Evolutionary conservation across 2,888 invertebrate species (phyloP).

Genomic region (Mellilla xanthometata): DNA sequence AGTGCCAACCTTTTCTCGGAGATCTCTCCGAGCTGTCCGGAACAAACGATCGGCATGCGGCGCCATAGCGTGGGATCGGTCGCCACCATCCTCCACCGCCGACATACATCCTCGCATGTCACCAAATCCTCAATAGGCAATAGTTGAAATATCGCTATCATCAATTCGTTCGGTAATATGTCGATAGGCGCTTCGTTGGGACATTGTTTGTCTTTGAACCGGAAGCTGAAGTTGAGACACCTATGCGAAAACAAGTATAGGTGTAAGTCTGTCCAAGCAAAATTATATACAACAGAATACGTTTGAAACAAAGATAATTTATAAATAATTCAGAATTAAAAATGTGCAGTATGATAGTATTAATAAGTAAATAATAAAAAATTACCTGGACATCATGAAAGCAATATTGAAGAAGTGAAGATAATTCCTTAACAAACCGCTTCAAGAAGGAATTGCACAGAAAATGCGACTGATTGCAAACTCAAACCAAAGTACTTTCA

Average conservation of each 20-base stretch:
- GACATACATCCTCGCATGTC: slow-evolving; percentile 60
- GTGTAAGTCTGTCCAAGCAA: too few species aligned
- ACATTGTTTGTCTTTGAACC: slow-evolving; percentile 37
- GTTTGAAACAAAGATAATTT: too few species aligned
- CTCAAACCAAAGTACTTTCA: slow-evolving; percentile 21
- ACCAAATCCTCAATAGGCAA: slow-evolving; percentile 59
- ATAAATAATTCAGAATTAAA: too few species aligned
- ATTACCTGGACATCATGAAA: slow-evolving; percentile 29
- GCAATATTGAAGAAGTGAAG: slow-evolving; percentile 8
- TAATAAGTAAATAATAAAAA: not conserved
- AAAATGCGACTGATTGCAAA: slow-evolving; percentile 49
- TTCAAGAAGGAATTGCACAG: slow-evolving; percentile 28
- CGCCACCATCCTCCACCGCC: slow-evolving; percentile 59
- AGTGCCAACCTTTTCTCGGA: slow-evolving; percentile 54
- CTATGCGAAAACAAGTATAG: slow-evolving; percentile 8
- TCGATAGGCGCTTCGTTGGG: slow-evolving; percentile 38
- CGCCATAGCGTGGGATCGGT: slow-evolving; percentile 62
- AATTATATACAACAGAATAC: too few species aligned
- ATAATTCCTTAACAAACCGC: slow-evolving; percentile 23
- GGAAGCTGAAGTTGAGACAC: slow-evolving; percentile 27
- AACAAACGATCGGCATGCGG: slow-evolving; percentile 54
- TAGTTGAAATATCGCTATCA: slow-evolving; percentile 62
- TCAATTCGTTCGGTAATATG: slow-evolving; percentile 64
- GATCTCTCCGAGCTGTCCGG: slow-evolving; percentile 61
- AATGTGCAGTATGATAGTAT: too few species aligned